Evolutionary conservation across 2,888 invertebrate species (phyloP).

Genomic region (Falcaria lacertinaria): DNA sequence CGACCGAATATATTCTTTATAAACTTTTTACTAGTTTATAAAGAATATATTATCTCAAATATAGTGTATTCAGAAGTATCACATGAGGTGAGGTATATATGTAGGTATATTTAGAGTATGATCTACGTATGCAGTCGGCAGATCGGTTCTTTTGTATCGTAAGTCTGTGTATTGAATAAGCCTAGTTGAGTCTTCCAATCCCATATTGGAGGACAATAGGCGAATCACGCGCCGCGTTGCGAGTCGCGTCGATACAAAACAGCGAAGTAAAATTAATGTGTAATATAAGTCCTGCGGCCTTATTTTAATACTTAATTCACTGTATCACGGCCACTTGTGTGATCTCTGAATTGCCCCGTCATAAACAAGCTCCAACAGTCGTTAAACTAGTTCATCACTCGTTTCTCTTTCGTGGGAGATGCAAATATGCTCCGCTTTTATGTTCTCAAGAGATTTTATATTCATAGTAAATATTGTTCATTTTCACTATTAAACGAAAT

Average conservation of each 20-base stretch:
- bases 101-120: not conserved
- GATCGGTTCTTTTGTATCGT: constrained; percentile 40
- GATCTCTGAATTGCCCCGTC: constrained; percentile 8
- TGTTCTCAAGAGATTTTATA: constrained; percentile 3
- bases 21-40: too few species aligned
- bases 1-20: too few species aligned
- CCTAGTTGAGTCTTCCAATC: constrained; percentile 42
- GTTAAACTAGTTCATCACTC: constrained; percentile 6
- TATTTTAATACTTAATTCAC: constrained; percentile 8
- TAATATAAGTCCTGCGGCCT: constrained; percentile 17
- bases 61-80: too few species aligned
- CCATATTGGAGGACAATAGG: constrained; percentile 69
- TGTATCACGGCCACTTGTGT: constrained; percentile 12
- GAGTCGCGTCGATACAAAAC: too few species aligned
- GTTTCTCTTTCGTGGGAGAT: constrained; percentile 2
- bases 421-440: constrained; percentile 3
- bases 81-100: too few species aligned
- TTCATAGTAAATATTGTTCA: constrained; percentile 2
- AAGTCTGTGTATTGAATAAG: constrained; percentile 47
- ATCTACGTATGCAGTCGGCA: constrained; percentile 13
- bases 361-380: constrained; percentile 5
- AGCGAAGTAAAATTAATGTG: constrained; percentile 21
- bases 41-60: too few species aligned
- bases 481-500: too few species aligned
- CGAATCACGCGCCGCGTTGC: constrained; percentile 29